phyloP scores from a whole-genome alignment of 2,888 invertebrate species.

The Allygus modestus region DNA sequence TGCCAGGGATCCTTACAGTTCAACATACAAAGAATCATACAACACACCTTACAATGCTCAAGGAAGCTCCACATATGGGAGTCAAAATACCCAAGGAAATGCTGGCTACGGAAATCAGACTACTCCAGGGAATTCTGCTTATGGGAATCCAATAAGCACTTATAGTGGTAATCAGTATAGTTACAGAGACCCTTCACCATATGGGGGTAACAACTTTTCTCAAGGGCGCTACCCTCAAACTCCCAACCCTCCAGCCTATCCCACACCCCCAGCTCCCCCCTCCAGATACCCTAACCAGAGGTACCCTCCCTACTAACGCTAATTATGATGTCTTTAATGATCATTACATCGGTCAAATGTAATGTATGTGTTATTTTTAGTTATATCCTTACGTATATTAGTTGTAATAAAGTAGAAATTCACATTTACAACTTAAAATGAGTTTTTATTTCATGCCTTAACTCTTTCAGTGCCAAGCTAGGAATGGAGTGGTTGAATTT shows the following conservation, averaged over 20 bases:
- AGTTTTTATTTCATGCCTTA: too few species aligned
- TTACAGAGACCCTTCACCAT: neutral
- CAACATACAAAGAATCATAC: neutral
- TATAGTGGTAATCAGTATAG: constrained; percentile 11
- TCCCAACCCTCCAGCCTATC: neutral
- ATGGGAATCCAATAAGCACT: constrained; percentile 15
- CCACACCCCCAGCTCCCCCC: neutral
- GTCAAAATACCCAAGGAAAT: neutral
- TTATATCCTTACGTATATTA: neutral
- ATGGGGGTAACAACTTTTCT: too few species aligned
- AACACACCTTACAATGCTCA: neutral
- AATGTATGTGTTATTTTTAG: neutral
- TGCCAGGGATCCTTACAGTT: constrained; percentile 1
- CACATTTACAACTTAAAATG: too few species aligned
- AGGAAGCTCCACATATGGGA: too few species aligned
- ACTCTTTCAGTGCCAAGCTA: too few species aligned
- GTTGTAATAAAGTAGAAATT: neutral
- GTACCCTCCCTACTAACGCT: constrained; percentile 17
- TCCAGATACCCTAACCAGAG: constrained; percentile 26
- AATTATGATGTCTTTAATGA: neutral
- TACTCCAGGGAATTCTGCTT: neutral
- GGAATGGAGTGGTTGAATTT: too few species aligned
- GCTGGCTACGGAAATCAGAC: neutral
- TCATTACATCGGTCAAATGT: neutral
- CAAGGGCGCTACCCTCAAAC: constrained; percentile 10